These are phyloP conservation scores for Lates calcarifer DNA, from an alignment of 2,113 vertebrate species.

Conservation along the genomic window DNA sequence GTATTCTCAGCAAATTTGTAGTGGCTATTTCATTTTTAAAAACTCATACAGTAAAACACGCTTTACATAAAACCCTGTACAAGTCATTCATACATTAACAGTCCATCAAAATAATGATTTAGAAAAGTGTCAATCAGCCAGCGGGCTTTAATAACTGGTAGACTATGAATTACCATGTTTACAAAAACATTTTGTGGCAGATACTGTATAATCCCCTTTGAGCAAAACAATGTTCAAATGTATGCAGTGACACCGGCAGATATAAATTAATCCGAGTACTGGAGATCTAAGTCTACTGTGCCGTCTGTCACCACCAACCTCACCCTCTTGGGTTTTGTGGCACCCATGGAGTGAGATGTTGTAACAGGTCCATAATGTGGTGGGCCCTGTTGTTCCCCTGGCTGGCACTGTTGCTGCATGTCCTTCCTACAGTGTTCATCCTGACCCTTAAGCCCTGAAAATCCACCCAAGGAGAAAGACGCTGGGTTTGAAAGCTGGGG, in stretches of 20 bases:
- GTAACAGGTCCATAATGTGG: slow-evolving; percentile 75
- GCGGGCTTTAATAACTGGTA: slow-evolving; percentile 44
- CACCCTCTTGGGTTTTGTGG: slow-evolving; percentile 84
- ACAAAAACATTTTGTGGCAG: slow-evolving; percentile 58
- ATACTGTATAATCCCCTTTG: slow-evolving; percentile 4
- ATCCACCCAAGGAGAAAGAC: slow-evolving; percentile 75
- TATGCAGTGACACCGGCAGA: neutral
- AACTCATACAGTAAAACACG: slow-evolving; percentile 63
- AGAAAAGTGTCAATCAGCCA: slow-evolving; percentile 59
- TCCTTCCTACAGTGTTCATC: slow-evolving; percentile 80
- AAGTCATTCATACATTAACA: slow-evolving; percentile 51
- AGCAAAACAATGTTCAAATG: slow-evolving; percentile 12
- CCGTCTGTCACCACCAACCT: slow-evolving; percentile 86
- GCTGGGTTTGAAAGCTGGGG: slow-evolving; percentile 71
- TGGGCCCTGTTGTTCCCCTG: slow-evolving; percentile 72
- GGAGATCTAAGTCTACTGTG: slow-evolving; percentile 85
- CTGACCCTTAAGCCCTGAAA: slow-evolving; percentile 75
- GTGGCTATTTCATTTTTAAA: slow-evolving; percentile 26
- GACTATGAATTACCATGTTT: slow-evolving; percentile 57
- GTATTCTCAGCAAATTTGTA: slow-evolving; percentile 57
- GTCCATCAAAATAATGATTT: slow-evolving; percentile 60
- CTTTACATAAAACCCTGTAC: slow-evolving; percentile 65
- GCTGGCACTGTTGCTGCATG: slow-evolving; percentile 76
- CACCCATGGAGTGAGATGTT: slow-evolving; percentile 80
- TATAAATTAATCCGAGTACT: slow-evolving; percentile 83